Conservation (phyloP, 1,140 invertebrate genomes). For the Heterodera carotae region DNA sequence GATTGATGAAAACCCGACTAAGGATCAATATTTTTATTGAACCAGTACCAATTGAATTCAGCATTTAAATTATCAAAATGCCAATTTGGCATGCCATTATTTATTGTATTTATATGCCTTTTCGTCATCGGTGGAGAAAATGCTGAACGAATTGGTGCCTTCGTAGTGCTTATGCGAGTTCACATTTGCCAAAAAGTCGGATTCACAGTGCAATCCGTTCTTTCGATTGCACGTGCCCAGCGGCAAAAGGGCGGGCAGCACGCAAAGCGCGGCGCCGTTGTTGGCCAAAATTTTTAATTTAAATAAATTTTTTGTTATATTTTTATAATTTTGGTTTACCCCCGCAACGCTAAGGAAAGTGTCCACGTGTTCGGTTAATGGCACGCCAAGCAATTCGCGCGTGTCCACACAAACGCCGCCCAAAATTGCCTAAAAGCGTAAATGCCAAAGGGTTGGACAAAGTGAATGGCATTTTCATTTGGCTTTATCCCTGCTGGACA, state of each 20-base stretch:
- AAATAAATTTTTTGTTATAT: background rate
- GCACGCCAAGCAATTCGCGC: constrained; percentile 49
- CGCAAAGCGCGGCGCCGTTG: constrained; percentile 45
- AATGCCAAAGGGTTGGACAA: background rate
- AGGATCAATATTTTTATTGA: no score
- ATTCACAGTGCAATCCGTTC: constrained; percentile 55
- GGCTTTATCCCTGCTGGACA: no score
- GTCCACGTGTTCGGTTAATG: constrained; percentile 54
- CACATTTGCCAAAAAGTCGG: constrained; percentile 55
- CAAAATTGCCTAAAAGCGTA: constrained; percentile 42
- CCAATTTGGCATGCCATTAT: no score
- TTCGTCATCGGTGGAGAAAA: constrained; percentile 48
- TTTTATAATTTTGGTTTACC: constrained; percentile 30
- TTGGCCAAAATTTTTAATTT: background rate
- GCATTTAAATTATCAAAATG: no score
- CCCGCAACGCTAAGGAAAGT: constrained; percentile 55
- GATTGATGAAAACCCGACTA: no score
- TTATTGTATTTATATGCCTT: constrained; percentile 24
- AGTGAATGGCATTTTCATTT: no score
- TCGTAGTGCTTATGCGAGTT: constrained; percentile 43
- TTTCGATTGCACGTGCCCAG: constrained; percentile 51
- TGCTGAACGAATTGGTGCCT: constrained; percentile 52
- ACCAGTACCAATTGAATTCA: no score
- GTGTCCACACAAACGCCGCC: constrained; percentile 54
- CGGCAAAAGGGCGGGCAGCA: constrained; percentile 48